Evolutionary conservation across 2,113 vertebrate genomes (phyloP).

Genomic region (Gallinago jamesoni): DNA sequence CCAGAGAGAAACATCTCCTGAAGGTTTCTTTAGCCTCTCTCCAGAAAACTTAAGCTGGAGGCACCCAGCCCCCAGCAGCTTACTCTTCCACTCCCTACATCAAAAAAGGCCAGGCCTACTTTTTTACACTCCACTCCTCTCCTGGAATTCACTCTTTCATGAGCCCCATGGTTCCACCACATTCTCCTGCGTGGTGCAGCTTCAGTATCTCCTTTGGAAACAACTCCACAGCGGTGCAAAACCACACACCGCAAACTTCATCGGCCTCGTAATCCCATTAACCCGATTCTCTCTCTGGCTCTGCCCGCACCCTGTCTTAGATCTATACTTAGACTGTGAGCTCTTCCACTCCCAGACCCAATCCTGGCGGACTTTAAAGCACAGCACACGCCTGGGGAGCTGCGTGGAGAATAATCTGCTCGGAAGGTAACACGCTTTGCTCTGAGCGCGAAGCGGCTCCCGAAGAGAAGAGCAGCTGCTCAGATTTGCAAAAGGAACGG

Average conservation of each 20-base stretch:
- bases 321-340: neutral
- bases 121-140: neutral
- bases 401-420: neutral
- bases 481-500: neutral
- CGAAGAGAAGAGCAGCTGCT: neutral
- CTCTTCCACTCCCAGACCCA: neutral
- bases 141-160: accelerated
- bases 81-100: neutral
- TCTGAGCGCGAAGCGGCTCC: neutral
- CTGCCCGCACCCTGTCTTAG: accelerated
- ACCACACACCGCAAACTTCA: neutral
- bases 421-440: neutral
- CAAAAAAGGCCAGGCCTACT: neutral
- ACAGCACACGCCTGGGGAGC: neutral
- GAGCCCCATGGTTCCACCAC: accelerated
- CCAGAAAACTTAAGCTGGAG: accelerated
- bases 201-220: neutral
- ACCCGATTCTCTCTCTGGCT: neutral
- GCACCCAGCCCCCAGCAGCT: accelerated
- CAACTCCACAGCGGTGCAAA: accelerated
- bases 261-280: neutral
- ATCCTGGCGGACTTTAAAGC: neutral
- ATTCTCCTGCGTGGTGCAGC: neutral
- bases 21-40: neutral
- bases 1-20: neutral